Evolutionary conservation across 2,797 vertebrate genomes (phyloP).

Genomic region (Hipposideros larvatus): DNA sequence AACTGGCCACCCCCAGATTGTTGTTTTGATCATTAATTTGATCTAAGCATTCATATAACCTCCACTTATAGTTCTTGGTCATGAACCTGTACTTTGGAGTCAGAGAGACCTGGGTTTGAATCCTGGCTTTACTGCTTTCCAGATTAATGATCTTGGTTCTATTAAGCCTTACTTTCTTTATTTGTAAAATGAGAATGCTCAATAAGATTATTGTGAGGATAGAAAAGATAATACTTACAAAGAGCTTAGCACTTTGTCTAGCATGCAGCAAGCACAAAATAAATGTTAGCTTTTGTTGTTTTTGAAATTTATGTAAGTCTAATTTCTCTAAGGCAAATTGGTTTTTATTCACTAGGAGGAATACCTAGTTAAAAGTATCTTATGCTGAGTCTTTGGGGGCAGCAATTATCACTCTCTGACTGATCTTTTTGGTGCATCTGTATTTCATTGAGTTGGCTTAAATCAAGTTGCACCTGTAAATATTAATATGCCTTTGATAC

Average conservation of each 20-base stretch:
- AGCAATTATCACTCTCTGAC: slow-evolving; percentile 40
- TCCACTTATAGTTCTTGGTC: background rate
- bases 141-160: slow-evolving; percentile 39
- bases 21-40: background rate
- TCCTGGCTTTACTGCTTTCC: background rate
- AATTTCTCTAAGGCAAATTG: slow-evolving; percentile 61
- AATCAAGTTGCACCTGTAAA: slow-evolving; percentile 50
- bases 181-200: slow-evolving; percentile 46
- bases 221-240: slow-evolving; percentile 28
- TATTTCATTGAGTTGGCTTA: slow-evolving; percentile 62
- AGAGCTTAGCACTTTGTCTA: slow-evolving; percentile 5
- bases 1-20: no score
- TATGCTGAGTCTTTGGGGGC: slow-evolving; percentile 37
- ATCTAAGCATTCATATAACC: background rate
- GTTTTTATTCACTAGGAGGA: slow-evolving; percentile 61
- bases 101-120: slow-evolving; percentile 52
- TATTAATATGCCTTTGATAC: slow-evolving; percentile 13
- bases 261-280: slow-evolving; percentile 2
- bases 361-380: slow-evolving; percentile 61
- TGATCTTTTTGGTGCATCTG: slow-evolving; percentile 47
- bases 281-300: slow-evolving; percentile 60
- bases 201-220: slow-evolving; percentile 17
- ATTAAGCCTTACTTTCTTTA: slow-evolving; percentile 37
- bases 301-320: slow-evolving; percentile 64
- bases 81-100: slow-evolving; percentile 37